Conservation (phyloP, 2,113 vertebrate genomes). For the Peromyscus polionotus region DNA sequence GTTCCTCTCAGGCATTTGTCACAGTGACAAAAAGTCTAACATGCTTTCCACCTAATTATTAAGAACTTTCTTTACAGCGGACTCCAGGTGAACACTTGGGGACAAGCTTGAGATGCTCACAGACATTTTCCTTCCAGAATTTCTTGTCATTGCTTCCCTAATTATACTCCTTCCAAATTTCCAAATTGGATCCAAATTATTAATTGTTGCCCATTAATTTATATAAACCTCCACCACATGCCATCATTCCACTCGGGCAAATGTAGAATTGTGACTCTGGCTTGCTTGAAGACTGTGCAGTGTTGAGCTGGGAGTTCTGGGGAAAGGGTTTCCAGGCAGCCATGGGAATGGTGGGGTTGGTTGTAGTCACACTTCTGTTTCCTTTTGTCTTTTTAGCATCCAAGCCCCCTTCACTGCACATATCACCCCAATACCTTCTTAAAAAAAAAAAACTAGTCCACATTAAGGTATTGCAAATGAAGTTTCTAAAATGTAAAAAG, state of each 20-base stretch:
- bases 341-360: no score
- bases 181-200: background rate
- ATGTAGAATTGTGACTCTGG: background rate
- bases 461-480: background rate
- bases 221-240: background rate
- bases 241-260: background rate
- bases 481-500: background rate
- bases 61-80: background rate
- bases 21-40: background rate
- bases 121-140: slow-evolving; percentile 29
- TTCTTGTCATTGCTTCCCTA: background rate
- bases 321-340: background rate
- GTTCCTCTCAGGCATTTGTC: background rate
- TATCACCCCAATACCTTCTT: background rate
- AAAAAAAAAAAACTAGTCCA: background rate
- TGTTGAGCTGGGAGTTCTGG: background rate
- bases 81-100: background rate
- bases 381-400: background rate
- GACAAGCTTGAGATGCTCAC: background rate
- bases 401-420: background rate
- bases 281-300: background rate
- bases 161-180: background rate
- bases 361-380: background rate
- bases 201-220: background rate
- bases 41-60: background rate